phyloP scores from a whole-genome alignment of 2,888 invertebrate genomes.

The Cephus pulcher region DNA sequence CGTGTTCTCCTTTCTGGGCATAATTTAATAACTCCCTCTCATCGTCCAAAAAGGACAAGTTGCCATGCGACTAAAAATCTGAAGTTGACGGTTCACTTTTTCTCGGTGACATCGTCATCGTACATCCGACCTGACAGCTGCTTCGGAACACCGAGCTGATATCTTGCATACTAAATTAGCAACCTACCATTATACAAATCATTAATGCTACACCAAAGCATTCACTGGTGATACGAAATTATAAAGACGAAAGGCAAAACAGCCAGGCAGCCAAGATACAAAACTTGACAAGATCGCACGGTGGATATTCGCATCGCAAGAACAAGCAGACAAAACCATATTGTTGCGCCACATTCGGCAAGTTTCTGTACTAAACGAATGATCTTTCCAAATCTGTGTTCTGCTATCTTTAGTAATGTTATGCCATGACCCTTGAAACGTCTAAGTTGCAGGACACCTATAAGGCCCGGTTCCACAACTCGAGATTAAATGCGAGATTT shows the following conservation, averaged over 20 bases:
- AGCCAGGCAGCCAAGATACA: background rate
- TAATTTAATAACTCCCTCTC: slow-evolving; percentile 54
- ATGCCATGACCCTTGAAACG: background rate
- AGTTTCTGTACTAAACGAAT: background rate
- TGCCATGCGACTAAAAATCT: background rate
- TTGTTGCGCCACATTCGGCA: background rate
- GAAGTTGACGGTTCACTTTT: background rate
- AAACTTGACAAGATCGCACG: background rate
- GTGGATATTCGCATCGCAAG: background rate
- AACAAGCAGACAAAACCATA: background rate
- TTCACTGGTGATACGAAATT: background rate
- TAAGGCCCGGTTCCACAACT: too few relatives aligned
- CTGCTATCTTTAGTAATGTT: background rate
- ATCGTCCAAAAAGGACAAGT: slow-evolving; percentile 36
- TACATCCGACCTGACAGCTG: background rate
- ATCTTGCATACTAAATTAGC: background rate
- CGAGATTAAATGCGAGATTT: too few relatives aligned
- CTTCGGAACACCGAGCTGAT: background rate
- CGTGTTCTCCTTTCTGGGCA: slow-evolving; percentile 65
- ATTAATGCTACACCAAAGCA: background rate
- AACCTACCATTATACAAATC: background rate
- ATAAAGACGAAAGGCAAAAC: background rate
- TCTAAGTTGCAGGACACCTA: background rate
- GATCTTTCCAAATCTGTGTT: background rate
- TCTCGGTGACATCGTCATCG: background rate